A percentile compares a stretch with the other conserved stretches of the same genome.
Evolutionary conservation across 2,888 invertebrate genomes (phyloP).

Genomic region (Nephrocerus scutellatus): DNA sequence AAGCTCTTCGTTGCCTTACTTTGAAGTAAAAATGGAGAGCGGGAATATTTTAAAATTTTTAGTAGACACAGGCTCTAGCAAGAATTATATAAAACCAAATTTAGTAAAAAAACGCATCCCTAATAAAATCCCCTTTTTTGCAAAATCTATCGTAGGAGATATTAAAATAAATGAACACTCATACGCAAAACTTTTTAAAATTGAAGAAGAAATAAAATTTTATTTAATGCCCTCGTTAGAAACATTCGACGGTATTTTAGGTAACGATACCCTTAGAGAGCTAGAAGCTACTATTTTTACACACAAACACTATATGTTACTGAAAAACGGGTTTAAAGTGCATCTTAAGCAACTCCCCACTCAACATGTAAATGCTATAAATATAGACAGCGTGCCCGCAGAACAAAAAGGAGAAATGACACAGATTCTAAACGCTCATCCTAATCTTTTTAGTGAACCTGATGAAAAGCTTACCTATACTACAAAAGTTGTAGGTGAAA

Average conservation of each 20-base stretch:
- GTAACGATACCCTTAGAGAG: conserved; percentile 5
- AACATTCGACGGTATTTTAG: conserved; percentile 7
- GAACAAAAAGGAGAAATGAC: conserved; percentile 1
- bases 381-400: neutral
- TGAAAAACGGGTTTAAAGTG: neutral
- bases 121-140: conserved; percentile 10
- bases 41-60: conserved; percentile 7
- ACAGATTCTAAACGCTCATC: neutral
- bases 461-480: conserved; percentile 5
- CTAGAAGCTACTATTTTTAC: neutral
- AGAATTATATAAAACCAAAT: conserved; percentile 6
- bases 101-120: conserved; percentile 9
- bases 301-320: neutral
- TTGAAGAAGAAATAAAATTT: conserved; percentile 7
- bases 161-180: conserved; percentile 9
- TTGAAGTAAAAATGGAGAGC: conserved; percentile 11
- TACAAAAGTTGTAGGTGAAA: no score
- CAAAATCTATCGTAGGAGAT: conserved; percentile 10
- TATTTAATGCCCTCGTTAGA: conserved; percentile 4
- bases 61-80: no score
- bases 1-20: conserved; percentile 12
- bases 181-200: conserved; percentile 9
- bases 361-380: conserved; percentile 4
- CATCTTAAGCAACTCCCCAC: conserved; percentile 2
- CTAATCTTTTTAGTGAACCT: conserved; percentile 3